phyloP scores from a whole-genome alignment of 1,140 invertebrate species.

The Leguminivora glycinivorella region DNA sequence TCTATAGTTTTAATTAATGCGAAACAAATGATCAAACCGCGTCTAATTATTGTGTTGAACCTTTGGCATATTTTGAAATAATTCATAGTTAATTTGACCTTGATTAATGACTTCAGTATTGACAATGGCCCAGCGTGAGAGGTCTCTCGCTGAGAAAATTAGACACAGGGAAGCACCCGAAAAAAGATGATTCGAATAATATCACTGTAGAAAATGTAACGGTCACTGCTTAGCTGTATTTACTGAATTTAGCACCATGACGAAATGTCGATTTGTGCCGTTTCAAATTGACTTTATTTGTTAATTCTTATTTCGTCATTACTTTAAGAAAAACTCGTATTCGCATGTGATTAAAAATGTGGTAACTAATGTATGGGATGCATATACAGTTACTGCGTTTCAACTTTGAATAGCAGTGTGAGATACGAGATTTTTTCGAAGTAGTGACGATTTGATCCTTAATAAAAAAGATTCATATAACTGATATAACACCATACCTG shows the following conservation, averaged over 20 bases:
- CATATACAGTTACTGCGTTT: too few relatives aligned
- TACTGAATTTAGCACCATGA: not conserved
- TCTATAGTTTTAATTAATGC: not conserved
- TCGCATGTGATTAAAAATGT: too few relatives aligned
- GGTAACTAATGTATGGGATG: too few relatives aligned
- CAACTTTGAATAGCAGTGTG: too few relatives aligned
- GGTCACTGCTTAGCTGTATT: not conserved
- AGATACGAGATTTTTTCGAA: too few relatives aligned
- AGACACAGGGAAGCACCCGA: conserved; percentile 44
- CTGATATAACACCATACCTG: too few relatives aligned
- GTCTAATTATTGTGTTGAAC: not conserved
- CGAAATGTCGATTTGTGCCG: not conserved
- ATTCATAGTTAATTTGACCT: conserved; percentile 49
- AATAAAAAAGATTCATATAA: too few relatives aligned
- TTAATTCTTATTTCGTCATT: not conserved
- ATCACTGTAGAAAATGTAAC: conserved; percentile 41
- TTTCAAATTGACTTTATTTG: not conserved
- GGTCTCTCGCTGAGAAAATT: conserved; percentile 63
- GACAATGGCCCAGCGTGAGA: conserved; percentile 68
- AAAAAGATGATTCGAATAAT: conserved; percentile 45
- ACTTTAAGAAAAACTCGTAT: too few relatives aligned
- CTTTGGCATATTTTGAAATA: not conserved
- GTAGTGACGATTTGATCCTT: too few relatives aligned
- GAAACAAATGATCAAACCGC: not conserved
- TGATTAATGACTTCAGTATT: conserved; percentile 66